phyloP scores from a whole-genome alignment of 2,113 vertebrate genomes.

The Onychostruthus taczanowskii region DNA sequence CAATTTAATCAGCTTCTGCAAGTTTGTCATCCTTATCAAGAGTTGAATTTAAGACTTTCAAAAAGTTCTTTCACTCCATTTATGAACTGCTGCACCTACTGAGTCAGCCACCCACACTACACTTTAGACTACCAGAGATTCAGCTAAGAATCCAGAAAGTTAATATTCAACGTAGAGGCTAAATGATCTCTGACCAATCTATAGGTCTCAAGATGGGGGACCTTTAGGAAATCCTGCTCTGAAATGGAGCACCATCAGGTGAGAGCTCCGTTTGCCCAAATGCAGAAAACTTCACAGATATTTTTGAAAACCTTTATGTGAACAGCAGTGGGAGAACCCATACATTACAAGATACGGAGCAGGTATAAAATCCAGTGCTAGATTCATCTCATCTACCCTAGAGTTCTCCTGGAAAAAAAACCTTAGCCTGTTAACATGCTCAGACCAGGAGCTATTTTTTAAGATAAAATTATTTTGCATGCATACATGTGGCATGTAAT shows the following conservation, averaged over 20 bases:
- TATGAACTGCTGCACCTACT: constrained; percentile 31
- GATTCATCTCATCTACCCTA: not conserved
- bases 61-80: constrained; percentile 39
- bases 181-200: not conserved
- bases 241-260: not conserved
- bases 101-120: constrained; percentile 41
- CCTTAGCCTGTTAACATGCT: not conserved
- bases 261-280: not conserved
- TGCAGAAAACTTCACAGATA: not conserved
- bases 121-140: constrained; percentile 8
- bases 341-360: not conserved
- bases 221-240: not conserved
- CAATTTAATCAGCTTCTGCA: constrained; percentile 70
- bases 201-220: not conserved
- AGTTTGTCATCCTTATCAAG: constrained; percentile 62
- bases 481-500: not conserved
- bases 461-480: not conserved
- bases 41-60: constrained; percentile 50
- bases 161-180: not conserved
- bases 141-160: constrained; percentile 2
- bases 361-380: not conserved
- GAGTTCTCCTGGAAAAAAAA: not conserved
- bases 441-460: not conserved
- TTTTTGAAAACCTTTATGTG: not conserved
- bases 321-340: not conserved